Conservation (phyloP, 2,113 vertebrate species). For the Heptranchias perlo region DNA sequence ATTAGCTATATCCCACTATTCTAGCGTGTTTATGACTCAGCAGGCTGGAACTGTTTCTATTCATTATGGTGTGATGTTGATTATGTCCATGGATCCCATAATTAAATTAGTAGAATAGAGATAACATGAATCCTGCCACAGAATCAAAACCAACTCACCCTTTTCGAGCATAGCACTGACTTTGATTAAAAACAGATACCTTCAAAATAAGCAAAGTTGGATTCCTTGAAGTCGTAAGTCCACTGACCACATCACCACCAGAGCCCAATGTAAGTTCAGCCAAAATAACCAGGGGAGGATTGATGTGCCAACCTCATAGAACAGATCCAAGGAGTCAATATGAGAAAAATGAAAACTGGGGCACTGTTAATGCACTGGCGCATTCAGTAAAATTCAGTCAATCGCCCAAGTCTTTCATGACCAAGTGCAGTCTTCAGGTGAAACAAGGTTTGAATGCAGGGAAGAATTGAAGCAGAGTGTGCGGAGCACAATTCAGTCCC, state of each 20-base stretch:
- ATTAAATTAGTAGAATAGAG: neutral
- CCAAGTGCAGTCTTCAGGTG: neutral
- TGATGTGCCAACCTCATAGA: neutral
- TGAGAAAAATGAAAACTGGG: neutral
- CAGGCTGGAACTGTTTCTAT: neutral
- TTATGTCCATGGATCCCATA: neutral
- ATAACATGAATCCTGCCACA: neutral
- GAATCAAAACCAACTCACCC: neutral
- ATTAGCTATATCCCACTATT: neutral
- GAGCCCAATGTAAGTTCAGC: neutral
- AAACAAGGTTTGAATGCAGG: neutral
- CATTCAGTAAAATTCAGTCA: neutral
- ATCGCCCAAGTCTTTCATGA: neutral
- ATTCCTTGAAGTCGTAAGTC: neutral
- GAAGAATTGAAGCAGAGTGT: neutral
- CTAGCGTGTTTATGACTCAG: neutral
- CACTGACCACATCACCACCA: neutral
- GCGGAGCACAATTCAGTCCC: neutral
- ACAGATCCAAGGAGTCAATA: neutral
- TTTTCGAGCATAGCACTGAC: neutral
- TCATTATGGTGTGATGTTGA: neutral
- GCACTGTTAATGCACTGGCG: neutral
- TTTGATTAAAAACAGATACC: neutral
- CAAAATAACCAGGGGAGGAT: neutral
- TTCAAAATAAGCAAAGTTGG: neutral